These are phyloP conservation scores for Stenchaetothrips biformis DNA, from an alignment of 2,888 invertebrate species.

Conservation along the genomic window DNA sequence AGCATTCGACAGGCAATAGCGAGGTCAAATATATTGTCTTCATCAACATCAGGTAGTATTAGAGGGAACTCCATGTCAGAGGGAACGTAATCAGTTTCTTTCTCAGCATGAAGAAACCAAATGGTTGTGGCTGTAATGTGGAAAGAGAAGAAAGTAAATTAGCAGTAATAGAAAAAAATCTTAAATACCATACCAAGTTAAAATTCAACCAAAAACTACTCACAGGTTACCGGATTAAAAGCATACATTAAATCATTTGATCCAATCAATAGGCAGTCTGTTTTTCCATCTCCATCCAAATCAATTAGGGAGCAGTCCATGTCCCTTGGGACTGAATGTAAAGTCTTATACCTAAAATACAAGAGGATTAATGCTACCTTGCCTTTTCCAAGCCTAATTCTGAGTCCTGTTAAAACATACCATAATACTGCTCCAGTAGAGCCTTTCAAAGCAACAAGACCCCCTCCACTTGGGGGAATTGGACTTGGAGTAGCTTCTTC, in stretches of 20 bases:
- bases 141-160: constrained; percentile 40
- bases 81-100: constrained; percentile 51
- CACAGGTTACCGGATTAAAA: constrained; percentile 57
- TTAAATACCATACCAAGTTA: constrained; percentile 5
- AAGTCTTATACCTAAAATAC: not conserved
- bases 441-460: constrained; percentile 65
- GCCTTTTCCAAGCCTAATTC: no score
- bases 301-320: constrained; percentile 71
- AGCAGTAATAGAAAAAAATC: constrained; percentile 50
- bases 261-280: constrained; percentile 71
- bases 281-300: constrained; percentile 63
- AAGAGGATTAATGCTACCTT: not conserved
- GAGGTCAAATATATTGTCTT: constrained; percentile 65
- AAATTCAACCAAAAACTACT: constrained; percentile 18
- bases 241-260: constrained; percentile 60
- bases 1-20: constrained; percentile 47
- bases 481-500: constrained; percentile 46
- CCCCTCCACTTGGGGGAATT: constrained; percentile 53
- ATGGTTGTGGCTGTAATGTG: constrained; percentile 46
- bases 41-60: constrained; percentile 65
- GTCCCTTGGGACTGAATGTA: constrained; percentile 51
- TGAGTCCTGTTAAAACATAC: constrained; percentile 45
- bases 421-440: constrained; percentile 67
- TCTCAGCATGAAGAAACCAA: constrained; percentile 57
- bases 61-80: constrained; percentile 64